Conservation (phyloP, 2,888 invertebrate species). For the Pammene fasciana region DNA sequence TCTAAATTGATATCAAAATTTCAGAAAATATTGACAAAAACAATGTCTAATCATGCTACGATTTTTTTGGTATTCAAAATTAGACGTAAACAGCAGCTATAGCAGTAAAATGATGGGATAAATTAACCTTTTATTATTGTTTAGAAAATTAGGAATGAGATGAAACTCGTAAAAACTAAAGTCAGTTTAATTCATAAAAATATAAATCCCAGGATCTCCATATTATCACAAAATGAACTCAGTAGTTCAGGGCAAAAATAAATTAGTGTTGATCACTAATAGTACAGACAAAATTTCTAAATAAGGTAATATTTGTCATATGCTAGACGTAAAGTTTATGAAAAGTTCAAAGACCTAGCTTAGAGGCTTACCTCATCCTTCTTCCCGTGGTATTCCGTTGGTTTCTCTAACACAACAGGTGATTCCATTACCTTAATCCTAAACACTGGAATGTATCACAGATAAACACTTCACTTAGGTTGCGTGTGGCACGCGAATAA, state of each 20-base stretch:
- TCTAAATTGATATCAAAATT: too few relatives aligned
- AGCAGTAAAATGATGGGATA: too few relatives aligned
- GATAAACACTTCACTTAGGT: constrained; percentile 65
- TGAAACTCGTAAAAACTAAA: too few relatives aligned
- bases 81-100: neutral
- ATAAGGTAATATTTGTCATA: constrained; percentile 30
- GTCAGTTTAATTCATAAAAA: neutral
- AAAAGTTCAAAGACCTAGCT: constrained; percentile 41
- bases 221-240: too few relatives aligned
- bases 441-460: constrained; percentile 75
- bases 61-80: neutral
- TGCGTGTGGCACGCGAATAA: constrained; percentile 52
- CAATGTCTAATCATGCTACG: neutral
- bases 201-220: too few relatives aligned
- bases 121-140: too few relatives aligned
- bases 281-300: constrained; percentile 24
- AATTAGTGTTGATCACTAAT: neutral
- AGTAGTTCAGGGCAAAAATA: neutral
- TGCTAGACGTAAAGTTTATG: constrained; percentile 45
- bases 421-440: constrained; percentile 79
- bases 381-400: constrained; percentile 82
- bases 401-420: constrained; percentile 84
- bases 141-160: neutral
- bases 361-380: constrained; percentile 74
- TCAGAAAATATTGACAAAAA: too few relatives aligned